Conservation (phyloP, 2,797 vertebrate genomes). For the Taenioides sp. region DNA sequence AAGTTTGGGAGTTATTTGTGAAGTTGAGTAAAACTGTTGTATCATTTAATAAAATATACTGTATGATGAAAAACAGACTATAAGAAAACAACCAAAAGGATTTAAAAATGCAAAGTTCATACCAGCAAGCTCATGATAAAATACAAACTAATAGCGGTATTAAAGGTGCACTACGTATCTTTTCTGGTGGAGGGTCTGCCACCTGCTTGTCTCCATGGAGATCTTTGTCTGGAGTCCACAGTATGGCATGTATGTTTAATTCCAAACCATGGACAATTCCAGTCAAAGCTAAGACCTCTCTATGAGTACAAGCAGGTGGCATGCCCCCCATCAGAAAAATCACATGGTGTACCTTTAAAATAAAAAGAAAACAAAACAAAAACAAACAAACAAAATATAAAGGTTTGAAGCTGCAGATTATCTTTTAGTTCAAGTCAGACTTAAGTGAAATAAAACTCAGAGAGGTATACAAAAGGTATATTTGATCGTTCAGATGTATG, state of each 20-base stretch:
- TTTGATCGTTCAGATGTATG: background rate
- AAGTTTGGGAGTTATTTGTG: background rate
- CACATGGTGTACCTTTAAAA: background rate
- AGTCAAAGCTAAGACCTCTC: too few species aligned
- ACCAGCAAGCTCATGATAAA: background rate
- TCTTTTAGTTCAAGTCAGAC: background rate
- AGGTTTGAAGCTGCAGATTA: background rate
- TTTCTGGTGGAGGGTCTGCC: too few species aligned
- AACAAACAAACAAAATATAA: background rate
- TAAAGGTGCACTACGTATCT: too few species aligned
- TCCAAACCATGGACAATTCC: too few species aligned
- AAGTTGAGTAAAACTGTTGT: background rate
- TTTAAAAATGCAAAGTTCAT: background rate
- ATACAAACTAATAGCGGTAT: background rate
- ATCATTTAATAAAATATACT: background rate
- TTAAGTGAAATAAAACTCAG: background rate
- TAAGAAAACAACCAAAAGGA: background rate
- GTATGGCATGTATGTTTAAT: too few species aligned
- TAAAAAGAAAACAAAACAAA: background rate
- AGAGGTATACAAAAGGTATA: background rate
- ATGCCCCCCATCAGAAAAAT: background rate
- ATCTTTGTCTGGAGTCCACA: too few species aligned
- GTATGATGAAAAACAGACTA: background rate
- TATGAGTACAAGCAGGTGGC: too few species aligned
- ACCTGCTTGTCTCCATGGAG: too few species aligned